Base-by-base conservation (phyloP, 2,888 invertebrate species). In the Epinotia ramella region DNA sequence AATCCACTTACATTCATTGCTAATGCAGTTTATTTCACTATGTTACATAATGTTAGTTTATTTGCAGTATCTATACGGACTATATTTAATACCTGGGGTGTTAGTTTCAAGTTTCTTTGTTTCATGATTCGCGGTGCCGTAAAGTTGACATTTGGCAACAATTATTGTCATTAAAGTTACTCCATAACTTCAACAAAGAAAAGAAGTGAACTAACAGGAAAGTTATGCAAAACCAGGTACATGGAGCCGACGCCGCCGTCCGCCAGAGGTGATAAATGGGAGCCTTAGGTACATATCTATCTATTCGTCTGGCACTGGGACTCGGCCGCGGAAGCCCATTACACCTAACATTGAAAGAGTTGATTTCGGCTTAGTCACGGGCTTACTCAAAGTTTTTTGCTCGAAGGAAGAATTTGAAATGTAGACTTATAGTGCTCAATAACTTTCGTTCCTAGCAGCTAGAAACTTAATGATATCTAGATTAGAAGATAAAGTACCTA, bases 351-450 rank as follows among this genome's bases (percentile, higher is more conserved):
- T 60, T 59, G 69, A 60, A 69, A 60, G 46, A 69, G 69, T 46
- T 33, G 40, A 46, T 13, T 13, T 46, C 12, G 59, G 59, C 69
- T 69, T 69, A 60, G 60, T 69, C 69, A 69, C 59, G 24, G 59
- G 44, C 69, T 69, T 69, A 69, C 59, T 69, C 69, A 69, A 46
- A 69, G 46, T 69, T 69, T 69, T 69, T 69, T 68, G 68, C 59
- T n/a, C 44, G 28, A 60, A 69, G 24, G 44, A 69, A 59, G 59
- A 44, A 59, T 69, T 40, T 3, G 44, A n/a, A 68, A 60, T 69
- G 24, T 46, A 66, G 49, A 53, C 28, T 40, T 33, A 33, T 33
- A 33, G 33, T 33, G 33, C 33, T 33, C 6, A 33, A 33, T 33
- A 33, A 33, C 33, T 33, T 33, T 33, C 6, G 33, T 33, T 6